Conservation (phyloP, 2,888 invertebrate genomes). For the Watsonalla binaria region DNA sequence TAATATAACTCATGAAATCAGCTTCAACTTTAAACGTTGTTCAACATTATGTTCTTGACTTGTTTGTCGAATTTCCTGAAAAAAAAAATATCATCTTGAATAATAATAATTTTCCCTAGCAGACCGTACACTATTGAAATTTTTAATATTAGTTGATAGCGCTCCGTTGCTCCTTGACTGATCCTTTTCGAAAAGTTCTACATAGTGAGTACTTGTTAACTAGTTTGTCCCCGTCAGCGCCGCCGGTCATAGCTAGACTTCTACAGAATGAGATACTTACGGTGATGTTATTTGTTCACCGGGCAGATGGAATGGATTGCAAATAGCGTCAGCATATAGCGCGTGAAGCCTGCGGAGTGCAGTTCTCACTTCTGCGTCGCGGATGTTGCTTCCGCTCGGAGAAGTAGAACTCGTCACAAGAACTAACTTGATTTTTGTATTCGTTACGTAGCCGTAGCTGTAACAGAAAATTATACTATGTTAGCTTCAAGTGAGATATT, state of each 20-base stretch:
- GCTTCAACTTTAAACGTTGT: slow-evolving; percentile 47
- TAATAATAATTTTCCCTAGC: too few relatives aligned
- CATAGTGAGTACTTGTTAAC: too few relatives aligned
- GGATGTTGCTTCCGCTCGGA: slow-evolving; percentile 89
- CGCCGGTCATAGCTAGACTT: too few relatives aligned
- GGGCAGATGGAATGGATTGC: slow-evolving; percentile 97
- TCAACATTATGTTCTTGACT: slow-evolving; percentile 80
- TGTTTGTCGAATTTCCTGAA: slow-evolving; percentile 83
- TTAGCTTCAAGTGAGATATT: too few relatives aligned
- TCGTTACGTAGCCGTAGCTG: slow-evolving; percentile 97
- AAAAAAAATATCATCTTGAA: slow-evolving; percentile 35
- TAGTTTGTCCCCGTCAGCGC: too few relatives aligned
- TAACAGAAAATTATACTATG: slow-evolving; percentile 22
- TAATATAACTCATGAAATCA: too few relatives aligned
- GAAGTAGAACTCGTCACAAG: slow-evolving; percentile 95
- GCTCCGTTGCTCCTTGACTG: too few relatives aligned
- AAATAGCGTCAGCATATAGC: slow-evolving; percentile 95
- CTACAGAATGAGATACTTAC: slow-evolving; percentile 73
- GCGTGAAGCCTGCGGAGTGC: slow-evolving; percentile 92
- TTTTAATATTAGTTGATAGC: too few relatives aligned
- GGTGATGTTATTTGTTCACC: slow-evolving; percentile 92
- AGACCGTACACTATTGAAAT: too few relatives aligned
- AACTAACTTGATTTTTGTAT: slow-evolving; percentile 96
- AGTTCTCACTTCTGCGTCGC: slow-evolving; percentile 96
- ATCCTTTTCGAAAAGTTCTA: too few relatives aligned